A percentile compares a stretch with the other conserved stretches of the same genome.
phyloP scores from a whole-genome alignment of 37 sponge, comb jelly and placozoan genomes.

The Eunapius fragilis region DNA sequence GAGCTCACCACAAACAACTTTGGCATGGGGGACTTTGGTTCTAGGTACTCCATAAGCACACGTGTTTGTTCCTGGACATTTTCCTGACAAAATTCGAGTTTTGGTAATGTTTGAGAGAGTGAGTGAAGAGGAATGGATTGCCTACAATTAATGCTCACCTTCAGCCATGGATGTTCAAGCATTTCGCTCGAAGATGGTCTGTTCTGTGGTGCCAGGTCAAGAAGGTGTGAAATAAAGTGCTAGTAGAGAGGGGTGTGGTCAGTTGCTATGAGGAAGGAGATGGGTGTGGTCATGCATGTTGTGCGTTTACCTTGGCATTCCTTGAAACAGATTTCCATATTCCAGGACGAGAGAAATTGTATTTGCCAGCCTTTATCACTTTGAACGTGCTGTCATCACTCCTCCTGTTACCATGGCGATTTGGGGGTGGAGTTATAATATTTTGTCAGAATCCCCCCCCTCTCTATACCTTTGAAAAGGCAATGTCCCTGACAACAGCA shows the following conservation, averaged over 20 bases:
- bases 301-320: conserved; percentile 8
- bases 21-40: not conserved
- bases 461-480: conserved; percentile 59
- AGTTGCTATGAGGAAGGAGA: not conserved
- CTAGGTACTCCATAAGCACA: not conserved
- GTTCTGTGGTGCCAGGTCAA: conserved; percentile 56
- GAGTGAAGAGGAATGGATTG: not conserved
- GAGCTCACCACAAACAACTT: not conserved
- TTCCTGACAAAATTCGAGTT: not conserved
- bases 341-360: not conserved
- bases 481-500: conserved; percentile 75
- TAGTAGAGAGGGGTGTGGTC: not conserved
- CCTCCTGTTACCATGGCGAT: not conserved
- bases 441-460: not conserved
- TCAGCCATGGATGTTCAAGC: conserved; percentile 75
- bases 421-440: not conserved
- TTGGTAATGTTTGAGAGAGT: not conserved
- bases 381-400: not conserved
- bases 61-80: not conserved
- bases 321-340: conserved; percentile 17
- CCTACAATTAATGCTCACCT: conserved; percentile 27
- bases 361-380: conserved; percentile 5
- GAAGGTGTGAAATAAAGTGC: conserved; percentile 70
- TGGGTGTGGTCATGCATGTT: not conserved
- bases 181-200: conserved; percentile 74